A percentile compares a stretch with the other conserved stretches of the same genome.
Conservation (phyloP, 1,140 invertebrate species). For the Neomicropteryx cornuta region DNA sequence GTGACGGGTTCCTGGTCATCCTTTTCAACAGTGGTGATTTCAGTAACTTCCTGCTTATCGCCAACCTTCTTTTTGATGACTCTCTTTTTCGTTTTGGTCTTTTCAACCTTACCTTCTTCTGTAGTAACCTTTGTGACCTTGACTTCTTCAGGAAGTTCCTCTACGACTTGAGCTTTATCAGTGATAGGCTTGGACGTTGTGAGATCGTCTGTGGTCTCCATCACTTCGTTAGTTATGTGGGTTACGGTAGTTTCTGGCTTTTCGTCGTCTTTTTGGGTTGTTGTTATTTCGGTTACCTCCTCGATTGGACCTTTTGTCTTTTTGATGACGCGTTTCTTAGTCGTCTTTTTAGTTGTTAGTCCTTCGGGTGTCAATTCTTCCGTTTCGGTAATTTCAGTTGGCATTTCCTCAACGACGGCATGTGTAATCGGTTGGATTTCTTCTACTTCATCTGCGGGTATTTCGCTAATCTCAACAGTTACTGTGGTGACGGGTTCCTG, state of each 20-base stretch:
- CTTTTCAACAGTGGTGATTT: slow-evolving; percentile 23
- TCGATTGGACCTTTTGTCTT: slow-evolving; percentile 19
- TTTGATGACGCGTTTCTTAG: slow-evolving; percentile 22
- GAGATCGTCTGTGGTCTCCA: slow-evolving; percentile 9
- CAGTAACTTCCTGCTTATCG: slow-evolving; percentile 19
- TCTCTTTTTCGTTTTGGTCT: slow-evolving; percentile 13
- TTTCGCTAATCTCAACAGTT: slow-evolving; percentile 18
- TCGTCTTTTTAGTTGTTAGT: slow-evolving; percentile 21
- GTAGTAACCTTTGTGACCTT: slow-evolving; percentile 28
- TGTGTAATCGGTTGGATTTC: too few species aligned
- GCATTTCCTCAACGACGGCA: too few species aligned
- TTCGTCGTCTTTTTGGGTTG: slow-evolving; percentile 20
- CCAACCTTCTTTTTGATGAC: slow-evolving; percentile 21
- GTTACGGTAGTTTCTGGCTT: slow-evolving; percentile 20
- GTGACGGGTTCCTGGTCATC: slow-evolving; percentile 23
- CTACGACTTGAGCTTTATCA: slow-evolving; percentile 8
- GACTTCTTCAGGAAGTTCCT: slow-evolving; percentile 25
- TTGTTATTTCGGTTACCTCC: slow-evolving; percentile 22
- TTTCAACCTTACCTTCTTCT: slow-evolving; percentile 16
- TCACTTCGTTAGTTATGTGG: too few species aligned
- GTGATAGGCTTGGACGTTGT: slow-evolving; percentile 1
- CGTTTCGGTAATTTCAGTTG: slow-evolving; percentile 13
- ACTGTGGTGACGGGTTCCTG: slow-evolving; percentile 28
- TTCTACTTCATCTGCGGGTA: slow-evolving; percentile 21
- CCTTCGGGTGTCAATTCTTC: slow-evolving; percentile 24